These are phyloP conservation scores for Pycnonotus jocosus DNA, from an alignment of 2,113 vertebrate genomes.

Conservation along the genomic window DNA sequence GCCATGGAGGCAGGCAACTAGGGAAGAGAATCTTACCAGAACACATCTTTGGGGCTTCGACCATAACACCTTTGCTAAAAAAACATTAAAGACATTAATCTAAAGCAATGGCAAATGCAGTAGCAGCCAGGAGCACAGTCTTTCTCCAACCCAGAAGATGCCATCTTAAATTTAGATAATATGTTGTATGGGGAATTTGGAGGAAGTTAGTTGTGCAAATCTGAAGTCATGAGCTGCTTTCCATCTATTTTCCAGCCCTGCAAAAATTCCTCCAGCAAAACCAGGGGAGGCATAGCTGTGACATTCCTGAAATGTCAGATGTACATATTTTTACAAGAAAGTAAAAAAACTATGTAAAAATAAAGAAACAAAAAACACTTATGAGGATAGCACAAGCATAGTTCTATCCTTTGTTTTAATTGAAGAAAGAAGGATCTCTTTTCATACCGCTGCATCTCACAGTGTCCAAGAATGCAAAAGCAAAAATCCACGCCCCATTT, in stretches of 20 bases:
- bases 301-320: background rate
- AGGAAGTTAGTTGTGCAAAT: background rate
- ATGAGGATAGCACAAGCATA: background rate
- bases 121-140: background rate
- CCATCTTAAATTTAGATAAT: background rate
- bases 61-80: background rate
- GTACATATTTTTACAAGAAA: background rate
- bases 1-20: background rate
- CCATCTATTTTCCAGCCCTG: background rate
- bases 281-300: background rate
- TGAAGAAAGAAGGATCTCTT: background rate
- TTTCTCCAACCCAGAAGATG: background rate
- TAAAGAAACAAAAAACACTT: background rate
- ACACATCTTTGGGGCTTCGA: background rate
- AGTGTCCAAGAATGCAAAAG: background rate
- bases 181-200: background rate
- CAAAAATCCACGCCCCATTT: background rate
- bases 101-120: background rate
- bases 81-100: background rate
- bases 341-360: background rate
- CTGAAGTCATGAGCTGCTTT: background rate
- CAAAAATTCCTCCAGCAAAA: background rate
- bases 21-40: background rate
- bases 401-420: background rate
- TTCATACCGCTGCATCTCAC: background rate